Evolutionary conservation across 2,888 invertebrate species (phyloP), one percentile per base, ranked within the genome.

Genomic region (Crematogaster levior): DNA sequence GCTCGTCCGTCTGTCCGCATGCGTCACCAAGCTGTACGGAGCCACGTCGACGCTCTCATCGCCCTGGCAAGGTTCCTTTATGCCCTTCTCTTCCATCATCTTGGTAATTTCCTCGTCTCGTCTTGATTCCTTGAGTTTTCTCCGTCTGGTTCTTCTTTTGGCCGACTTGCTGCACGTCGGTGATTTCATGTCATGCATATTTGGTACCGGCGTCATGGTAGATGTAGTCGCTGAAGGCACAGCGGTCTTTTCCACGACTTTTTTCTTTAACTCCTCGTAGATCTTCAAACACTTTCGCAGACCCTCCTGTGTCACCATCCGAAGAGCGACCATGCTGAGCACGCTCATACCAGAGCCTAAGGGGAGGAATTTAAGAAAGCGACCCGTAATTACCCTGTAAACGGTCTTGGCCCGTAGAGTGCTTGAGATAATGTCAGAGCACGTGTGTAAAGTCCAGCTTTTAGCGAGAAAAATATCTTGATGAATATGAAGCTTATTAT

Each of bases 311-410:
- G 98, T 97, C n/a, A 97, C 95, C 94, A 97, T 96, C 70, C 98
- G 95, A 40, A 98, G 93, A 0, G 98, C 97, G 61, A 97, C 95
- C 91, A 96, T 96, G 86, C 97, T 97, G 3, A 98, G 95, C 68
- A 97, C 95, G 75, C 98, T 98, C 97, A 98, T 98, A 0, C 98
- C 97, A 0, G 97, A 97, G 7, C 96, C 96, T 96, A 86, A 56
- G 93, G 93, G 6, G 5, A 40, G 53, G 72, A 81, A 82, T 70
- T 68, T 63, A 74, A 83, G 66, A n/a, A n/a, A 61, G 74, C 27
- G 37, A 10, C 46, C 66, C 34, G 10, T 65, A 65, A 75, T 75
- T 77, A 73, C 48, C 51, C 15, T n/a, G 60, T 27, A 34, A 80
- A 53, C n/a, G 10, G 27, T 7, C 58, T 77, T 15, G 40, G 21